A percentile compares a stretch with the other conserved stretches of the same genome.
Evolutionary conservation across 2,888 invertebrate genomes (phyloP).

Genomic region (Callyntrura sp.): DNA sequence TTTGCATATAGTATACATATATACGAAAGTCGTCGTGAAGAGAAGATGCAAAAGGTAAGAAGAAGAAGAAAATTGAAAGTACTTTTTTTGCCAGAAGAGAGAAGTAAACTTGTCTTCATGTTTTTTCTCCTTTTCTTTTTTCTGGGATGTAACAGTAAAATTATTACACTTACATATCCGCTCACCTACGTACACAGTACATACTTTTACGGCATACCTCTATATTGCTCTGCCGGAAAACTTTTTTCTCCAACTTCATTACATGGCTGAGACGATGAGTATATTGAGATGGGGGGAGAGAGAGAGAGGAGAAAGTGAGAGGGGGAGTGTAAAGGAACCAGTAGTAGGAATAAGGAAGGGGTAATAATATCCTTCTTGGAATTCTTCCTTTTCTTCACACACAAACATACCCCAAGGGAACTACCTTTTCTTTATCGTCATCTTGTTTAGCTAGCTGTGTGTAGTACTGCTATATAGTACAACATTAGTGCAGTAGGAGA

Average conservation of each 20-base stretch:
- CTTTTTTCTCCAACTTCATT: slow-evolving; percentile 16
- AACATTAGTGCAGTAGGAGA: slow-evolving; percentile 36
- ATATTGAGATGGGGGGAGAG: background rate
- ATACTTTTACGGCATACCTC: background rate
- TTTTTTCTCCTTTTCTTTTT: background rate
- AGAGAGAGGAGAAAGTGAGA: background rate
- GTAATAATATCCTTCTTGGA: slow-evolving; percentile 49
- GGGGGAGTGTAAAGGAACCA: no score
- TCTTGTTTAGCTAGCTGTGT: background rate
- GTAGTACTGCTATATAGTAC: no score
- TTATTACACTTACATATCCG: slow-evolving; percentile 3
- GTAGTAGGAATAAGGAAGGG: no score
- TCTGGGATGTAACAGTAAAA: background rate
- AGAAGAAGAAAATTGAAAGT: background rate
- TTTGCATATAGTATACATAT: no score
- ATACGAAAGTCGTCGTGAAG: background rate
- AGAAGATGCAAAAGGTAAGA: background rate
- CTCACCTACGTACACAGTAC: background rate
- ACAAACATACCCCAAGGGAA: slow-evolving; percentile 64
- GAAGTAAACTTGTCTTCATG: slow-evolving; percentile 34
- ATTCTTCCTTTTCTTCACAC: slow-evolving; percentile 43
- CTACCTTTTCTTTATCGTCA: slow-evolving; percentile 65
- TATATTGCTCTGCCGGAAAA: background rate
- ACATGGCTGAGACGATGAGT: slow-evolving; percentile 20
- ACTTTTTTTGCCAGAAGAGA: background rate